phyloP scores from a whole-genome alignment of 2,113 vertebrate species.

The Neogale vison region DNA sequence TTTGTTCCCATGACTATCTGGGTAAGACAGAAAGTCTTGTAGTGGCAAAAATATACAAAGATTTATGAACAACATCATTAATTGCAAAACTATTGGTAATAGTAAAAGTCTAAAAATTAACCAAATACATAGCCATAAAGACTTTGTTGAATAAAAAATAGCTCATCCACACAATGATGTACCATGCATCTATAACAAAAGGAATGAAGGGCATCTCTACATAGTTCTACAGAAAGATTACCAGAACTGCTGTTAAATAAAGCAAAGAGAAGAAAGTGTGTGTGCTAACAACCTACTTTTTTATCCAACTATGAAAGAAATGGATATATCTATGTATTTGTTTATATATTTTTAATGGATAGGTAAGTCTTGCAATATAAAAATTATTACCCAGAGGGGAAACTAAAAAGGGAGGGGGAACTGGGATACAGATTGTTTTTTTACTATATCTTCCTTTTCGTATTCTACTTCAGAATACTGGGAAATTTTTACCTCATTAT shows the following conservation, averaged over 20 bases:
- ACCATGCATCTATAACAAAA: not conserved
- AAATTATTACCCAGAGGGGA: not conserved
- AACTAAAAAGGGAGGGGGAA: not conserved
- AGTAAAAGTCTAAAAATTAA: not conserved
- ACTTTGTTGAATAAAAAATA: not conserved
- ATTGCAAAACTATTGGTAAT: not conserved
- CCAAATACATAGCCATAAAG: not conserved
- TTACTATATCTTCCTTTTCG: not conserved
- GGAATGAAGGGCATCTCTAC: not conserved
- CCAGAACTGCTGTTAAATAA: not conserved
- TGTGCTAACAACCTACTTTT: not conserved
- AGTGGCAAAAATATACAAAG: not conserved
- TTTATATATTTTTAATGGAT: not conserved
- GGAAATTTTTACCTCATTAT: not conserved
- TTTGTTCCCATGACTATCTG: not conserved
- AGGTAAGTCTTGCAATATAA: not conserved
- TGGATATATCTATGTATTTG: not conserved
- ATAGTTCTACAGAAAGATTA: not conserved
- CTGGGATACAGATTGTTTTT: not conserved
- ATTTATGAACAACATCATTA: not conserved
- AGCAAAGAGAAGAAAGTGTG: not conserved
- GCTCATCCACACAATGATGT: not conserved
- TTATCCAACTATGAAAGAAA: not conserved
- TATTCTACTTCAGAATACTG: not conserved
- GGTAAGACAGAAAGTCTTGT: not conserved